Base-by-base conservation (phyloP, 2,888 invertebrate species). In the Odontothrips loti region DNA sequence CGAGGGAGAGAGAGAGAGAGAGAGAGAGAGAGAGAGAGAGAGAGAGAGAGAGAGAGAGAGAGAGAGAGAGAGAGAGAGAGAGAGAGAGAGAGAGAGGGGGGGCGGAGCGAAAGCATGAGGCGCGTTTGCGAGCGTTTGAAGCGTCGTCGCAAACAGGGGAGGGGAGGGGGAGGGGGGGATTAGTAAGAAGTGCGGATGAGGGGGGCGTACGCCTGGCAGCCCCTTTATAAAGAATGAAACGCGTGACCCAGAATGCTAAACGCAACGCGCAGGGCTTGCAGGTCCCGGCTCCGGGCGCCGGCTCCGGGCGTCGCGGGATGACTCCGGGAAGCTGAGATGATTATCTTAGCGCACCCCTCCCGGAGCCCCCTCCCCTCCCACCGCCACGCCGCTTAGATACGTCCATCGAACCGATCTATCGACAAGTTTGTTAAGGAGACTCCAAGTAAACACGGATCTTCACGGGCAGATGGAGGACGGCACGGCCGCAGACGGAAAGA, bases 201-300 rank as follows among this genome's bases (percentile, higher is more conserved):
- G 34, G 6, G 34, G 34, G 34, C 58, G n/a, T 17, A 17, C 58
- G 34, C 34, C 34, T 15, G 58, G 20, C 58, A 15, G 20, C 58
- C 23, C 27, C 68, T 75, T 75, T 75, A 75, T 75, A 75, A 75
- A 75, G 68, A 75, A 75, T 75, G 68, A 75, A 75, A 27, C 68
- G 68, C 68, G 23, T 75, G 68, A 75, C 68, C 68, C 68, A 75
- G 68, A 75, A 75, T 75, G 68, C 68, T 75, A 27, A 75, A 12
- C 27, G 68, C 12, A 23, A 10, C 23, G 68, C 8, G 6, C 11
- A 23, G 68, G 12, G 10, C 20, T 6, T 1, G 27, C 27, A 9
- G 17, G 15, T 6, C 15, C 0, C 20, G 58, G 58, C 4, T 11
- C 27, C 68, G 0, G 27, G 68, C 12, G 68, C 6, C 11, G 27